Percentiles rank a stretch among this genome's conserved stretches.
Evolutionary conservation across 2,888 invertebrate genomes (phyloP).

Genomic region (Malthinus flaveolus): DNA sequence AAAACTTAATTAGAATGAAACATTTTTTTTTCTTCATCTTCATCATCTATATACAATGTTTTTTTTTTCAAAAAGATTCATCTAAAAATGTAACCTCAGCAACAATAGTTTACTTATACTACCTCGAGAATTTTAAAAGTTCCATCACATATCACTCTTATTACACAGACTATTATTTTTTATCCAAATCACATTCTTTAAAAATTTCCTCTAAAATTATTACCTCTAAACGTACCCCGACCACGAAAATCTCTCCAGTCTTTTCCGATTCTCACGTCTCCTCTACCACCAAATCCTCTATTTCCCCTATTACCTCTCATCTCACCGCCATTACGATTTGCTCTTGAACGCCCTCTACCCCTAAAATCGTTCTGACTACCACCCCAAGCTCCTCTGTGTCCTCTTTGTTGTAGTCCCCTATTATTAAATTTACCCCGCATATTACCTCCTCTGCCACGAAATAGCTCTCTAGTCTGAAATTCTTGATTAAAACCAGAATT

Average conservation of each 20-base stretch:
- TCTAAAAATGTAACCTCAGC: too few species aligned
- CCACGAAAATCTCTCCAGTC: conserved; percentile 41
- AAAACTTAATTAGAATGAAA: too few species aligned
- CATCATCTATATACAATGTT: too few species aligned
- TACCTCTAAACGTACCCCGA: conserved; percentile 46
- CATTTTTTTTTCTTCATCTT: too few species aligned
- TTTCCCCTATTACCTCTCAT: conserved; percentile 23
- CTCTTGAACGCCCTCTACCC: conserved; percentile 18
- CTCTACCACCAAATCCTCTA: background rate
- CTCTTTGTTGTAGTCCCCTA: conserved; percentile 18
- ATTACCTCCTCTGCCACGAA: conserved; percentile 32
- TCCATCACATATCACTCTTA: too few species aligned
- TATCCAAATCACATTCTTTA: background rate
- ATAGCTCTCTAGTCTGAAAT: conserved; percentile 8
- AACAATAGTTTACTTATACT: too few species aligned
- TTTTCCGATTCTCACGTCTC: background rate
- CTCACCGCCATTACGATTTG: conserved; percentile 18
- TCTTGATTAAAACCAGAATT: conserved; percentile 3
- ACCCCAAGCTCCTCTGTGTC: conserved; percentile 11
- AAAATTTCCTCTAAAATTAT: conserved; percentile 46
- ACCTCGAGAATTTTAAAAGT: too few species aligned
- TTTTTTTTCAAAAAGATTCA: too few species aligned
- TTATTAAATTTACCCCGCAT: conserved; percentile 38
- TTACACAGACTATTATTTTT: too few species aligned
- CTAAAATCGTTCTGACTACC: conserved; percentile 29